Base-by-base conservation (phyloP, 2,113 vertebrate species). In the Megalops atlanticus region DNA sequence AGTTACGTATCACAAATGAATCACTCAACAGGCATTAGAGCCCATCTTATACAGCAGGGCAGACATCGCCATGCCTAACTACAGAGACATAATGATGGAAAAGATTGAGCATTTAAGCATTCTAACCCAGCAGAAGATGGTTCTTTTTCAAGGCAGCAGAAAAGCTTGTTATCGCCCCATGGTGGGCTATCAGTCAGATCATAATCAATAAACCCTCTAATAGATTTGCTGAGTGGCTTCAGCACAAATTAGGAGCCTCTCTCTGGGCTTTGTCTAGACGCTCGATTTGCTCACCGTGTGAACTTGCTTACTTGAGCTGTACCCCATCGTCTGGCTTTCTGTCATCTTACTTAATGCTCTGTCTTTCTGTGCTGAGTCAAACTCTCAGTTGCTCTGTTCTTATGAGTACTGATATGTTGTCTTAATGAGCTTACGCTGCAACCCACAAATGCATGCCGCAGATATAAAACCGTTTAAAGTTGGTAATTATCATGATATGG, bases 181-280 rank as follows among this genome's bases (percentile, higher is more conserved):
- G n/a, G 36, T 39, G 12, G n/a, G 38, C 58, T 35, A 69, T 78
- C 77, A 69, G 41, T 78, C 69, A 78, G 77, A 15, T 27, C 47
- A 15, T 24, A 78, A 78, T 78, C 77, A 69, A 78, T 78, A 78
- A 64, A 69, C 38, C 54, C 47, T 69, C 77, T 68, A 68, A 43
- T 43, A 69, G 77, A 27, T 36, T 43, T 33, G 47, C 58, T 33
- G 58, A 15, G 11, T 24, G 40, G 77, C 58, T 78, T 43, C 39
- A 6, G 15, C 27, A 49, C 49, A 64, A 78, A 69, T 69, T 43
- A 69, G 38, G 31, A 18, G 24, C 36, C 54, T 78, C 77, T 69
- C 69, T 47, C 39, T 1, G 76, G 47, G 39, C 54, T 54, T 64
- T 45, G 52, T 54, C 27, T 58, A 77, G 76, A 33, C 36, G 24